Conservation (phyloP, 2,888 invertebrate genomes). For the Caradrina kadenii region DNA sequence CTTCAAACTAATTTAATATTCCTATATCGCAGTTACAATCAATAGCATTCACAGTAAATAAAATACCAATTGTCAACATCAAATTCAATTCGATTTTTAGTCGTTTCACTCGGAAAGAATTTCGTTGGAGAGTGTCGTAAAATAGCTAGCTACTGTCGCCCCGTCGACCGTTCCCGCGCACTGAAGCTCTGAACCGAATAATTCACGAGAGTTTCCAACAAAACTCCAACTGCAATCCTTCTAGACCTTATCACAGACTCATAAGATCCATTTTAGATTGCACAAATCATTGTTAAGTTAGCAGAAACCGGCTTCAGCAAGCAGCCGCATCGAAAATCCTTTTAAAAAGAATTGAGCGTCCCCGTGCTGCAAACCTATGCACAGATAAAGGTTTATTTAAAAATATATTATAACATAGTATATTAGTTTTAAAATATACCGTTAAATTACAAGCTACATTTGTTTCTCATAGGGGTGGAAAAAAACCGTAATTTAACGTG, state of each 20-base stretch:
- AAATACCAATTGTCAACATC: conserved; percentile 70
- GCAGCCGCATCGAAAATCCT: conserved; percentile 75
- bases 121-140: conserved; percentile 75
- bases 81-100: conserved; percentile 78
- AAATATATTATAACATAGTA: conserved; percentile 54
- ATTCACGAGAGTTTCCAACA: conserved; percentile 73
- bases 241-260: conserved; percentile 54
- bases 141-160: conserved; percentile 73
- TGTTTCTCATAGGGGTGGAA: conserved; percentile 11
- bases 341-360: conserved; percentile 73
- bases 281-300: conserved; percentile 44
- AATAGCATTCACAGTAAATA: conserved; percentile 67
- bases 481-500: conserved; percentile 21
- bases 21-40: conserved; percentile 40
- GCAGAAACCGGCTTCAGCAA: conserved; percentile 61
- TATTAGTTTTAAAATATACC: conserved; percentile 49
- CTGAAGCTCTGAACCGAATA: conserved; percentile 78
- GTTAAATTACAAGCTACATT: conserved; percentile 20
- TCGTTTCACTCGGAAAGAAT: conserved; percentile 74
- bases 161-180: conserved; percentile 72
- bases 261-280: conserved; percentile 60
- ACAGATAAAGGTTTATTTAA: conserved; percentile 66
- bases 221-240: conserved; percentile 56
- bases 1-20: conserved; percentile 35
- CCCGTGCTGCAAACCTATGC: conserved; percentile 64